Conservation (phyloP, 2,113 vertebrate species). For the Proteles cristata region DNA sequence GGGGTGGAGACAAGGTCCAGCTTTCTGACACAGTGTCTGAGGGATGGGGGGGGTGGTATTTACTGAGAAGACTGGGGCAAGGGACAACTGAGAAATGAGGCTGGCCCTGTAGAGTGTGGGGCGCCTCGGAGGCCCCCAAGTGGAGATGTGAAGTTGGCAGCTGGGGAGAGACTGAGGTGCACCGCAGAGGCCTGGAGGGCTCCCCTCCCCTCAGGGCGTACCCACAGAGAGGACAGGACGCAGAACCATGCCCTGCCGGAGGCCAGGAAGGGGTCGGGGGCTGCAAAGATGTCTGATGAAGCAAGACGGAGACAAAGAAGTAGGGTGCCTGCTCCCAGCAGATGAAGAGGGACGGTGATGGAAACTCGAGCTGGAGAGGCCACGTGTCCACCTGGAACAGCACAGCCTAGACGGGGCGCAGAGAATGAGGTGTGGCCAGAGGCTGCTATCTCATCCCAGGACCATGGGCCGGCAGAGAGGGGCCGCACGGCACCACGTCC, state of each 20-base stretch:
- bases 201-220: too few relatives aligned
- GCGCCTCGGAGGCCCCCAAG: neutral
- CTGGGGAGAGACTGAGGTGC: neutral
- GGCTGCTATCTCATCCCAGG: neutral
- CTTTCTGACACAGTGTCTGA: neutral
- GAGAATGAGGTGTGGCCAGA: neutral
- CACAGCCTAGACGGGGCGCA: neutral
- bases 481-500: rapidly evolving
- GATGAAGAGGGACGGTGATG: neutral
- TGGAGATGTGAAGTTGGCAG: too few relatives aligned
- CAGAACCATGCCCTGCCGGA: too few relatives aligned
- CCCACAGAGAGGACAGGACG: neutral
- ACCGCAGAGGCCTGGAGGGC: neutral
- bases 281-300: neutral
- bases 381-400: rapidly evolving
- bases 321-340: neutral
- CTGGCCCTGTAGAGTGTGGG: neutral
- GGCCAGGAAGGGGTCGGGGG: neutral
- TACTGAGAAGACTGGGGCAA: neutral
- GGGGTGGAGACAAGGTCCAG: neutral
- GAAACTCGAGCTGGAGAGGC: neutral
- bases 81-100: neutral
- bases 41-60: neutral
- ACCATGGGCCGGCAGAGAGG: neutral
- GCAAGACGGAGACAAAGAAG: neutral